Conservation (phyloP, 2,888 invertebrate species). For the Drosophila anomelani region DNA sequence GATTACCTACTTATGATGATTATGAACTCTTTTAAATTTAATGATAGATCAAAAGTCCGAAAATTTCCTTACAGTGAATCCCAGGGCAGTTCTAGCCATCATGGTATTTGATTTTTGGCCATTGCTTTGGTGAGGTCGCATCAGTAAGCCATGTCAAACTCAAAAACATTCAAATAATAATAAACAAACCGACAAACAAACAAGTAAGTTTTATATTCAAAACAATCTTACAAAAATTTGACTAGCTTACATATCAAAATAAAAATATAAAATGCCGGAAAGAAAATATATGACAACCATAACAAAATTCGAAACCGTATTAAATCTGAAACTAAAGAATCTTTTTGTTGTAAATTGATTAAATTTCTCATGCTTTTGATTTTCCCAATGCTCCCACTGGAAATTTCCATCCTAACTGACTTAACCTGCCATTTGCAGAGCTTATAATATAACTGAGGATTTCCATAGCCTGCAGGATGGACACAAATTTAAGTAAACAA, state of each 20-base stretch:
- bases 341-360: constrained; percentile 8
- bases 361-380: constrained; percentile 9
- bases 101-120: constrained; percentile 45
- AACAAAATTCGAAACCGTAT: constrained; percentile 12
- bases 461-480: neutral
- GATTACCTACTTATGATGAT: too few species aligned
- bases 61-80: neutral
- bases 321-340: neutral
- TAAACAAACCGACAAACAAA: constrained; percentile 4
- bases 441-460: neutral
- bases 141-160: constrained; percentile 61
- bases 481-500: neutral
- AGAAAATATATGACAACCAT: constrained; percentile 33
- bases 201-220: neutral
- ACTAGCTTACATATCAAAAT: constrained; percentile 45
- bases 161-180: constrained; percentile 23
- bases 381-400: neutral
- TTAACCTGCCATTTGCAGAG: neutral
- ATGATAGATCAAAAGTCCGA: too few species aligned
- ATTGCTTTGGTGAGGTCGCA: constrained; percentile 56
- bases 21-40: too few species aligned
- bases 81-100: constrained; percentile 11
- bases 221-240: constrained; percentile 51
- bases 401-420: neutral
- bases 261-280: constrained; percentile 52